Evolutionary conservation across 2,113 vertebrate genomes (phyloP).

Genomic region (Thomomys bottae): DNA sequence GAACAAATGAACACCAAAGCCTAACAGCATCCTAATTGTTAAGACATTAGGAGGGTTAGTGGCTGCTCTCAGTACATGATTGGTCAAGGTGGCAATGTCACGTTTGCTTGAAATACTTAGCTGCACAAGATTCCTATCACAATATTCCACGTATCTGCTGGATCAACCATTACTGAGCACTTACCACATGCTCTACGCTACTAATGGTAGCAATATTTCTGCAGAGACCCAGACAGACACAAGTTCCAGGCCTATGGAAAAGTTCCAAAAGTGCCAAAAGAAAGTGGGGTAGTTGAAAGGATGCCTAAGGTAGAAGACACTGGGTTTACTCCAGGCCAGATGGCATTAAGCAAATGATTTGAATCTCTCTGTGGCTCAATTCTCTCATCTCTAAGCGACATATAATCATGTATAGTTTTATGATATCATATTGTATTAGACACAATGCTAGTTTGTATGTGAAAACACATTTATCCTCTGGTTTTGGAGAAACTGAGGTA

Average conservation of each 20-base stretch:
- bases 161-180: not conserved
- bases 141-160: not conserved
- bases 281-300: slow-evolving; percentile 43
- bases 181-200: not conserved
- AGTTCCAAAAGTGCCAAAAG: not conserved
- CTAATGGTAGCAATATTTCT: not conserved
- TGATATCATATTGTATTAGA: slow-evolving; percentile 65
- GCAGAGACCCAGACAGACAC: not conserved
- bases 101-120: not conserved
- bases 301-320: not conserved
- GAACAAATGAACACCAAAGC: not conserved
- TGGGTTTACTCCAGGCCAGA: slow-evolving; percentile 61
- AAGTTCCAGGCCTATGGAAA: not conserved
- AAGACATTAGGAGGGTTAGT: not conserved
- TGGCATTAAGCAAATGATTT: slow-evolving; percentile 58
- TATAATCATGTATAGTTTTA: slow-evolving; percentile 63
- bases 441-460: slow-evolving; percentile 58
- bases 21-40: not conserved
- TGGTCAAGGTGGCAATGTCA: not conserved
- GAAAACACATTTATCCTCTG: slow-evolving; percentile 50
- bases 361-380: slow-evolving; percentile 36
- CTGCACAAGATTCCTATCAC: not conserved
- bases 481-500: slow-evolving; percentile 76
- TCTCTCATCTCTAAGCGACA: slow-evolving; percentile 40
- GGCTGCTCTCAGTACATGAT: not conserved